Evolutionary conservation across 2,113 vertebrate genomes (phyloP).

Genomic region (Columba livia): DNA sequence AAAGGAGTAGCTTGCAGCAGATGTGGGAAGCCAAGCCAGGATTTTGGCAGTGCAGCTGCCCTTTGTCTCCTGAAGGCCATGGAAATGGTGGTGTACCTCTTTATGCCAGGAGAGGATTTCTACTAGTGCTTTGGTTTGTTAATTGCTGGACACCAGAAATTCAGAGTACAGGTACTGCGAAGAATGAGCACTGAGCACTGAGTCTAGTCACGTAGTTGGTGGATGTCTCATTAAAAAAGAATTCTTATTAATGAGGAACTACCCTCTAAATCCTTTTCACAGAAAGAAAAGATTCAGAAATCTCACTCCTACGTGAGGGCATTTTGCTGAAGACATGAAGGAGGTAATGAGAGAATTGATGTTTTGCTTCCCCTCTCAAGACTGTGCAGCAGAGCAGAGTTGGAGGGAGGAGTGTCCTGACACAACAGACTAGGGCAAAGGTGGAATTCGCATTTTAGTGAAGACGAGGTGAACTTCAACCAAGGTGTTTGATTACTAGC

Average conservation of each 20-base stretch:
- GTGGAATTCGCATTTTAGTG: background rate
- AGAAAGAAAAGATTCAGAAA: background rate
- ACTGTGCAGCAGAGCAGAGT: fast-evolving
- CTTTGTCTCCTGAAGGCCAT: background rate
- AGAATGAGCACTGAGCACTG: background rate
- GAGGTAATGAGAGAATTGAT: background rate
- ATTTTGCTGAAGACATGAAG: background rate
- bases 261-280: background rate
- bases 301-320: background rate
- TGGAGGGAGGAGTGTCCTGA: background rate
- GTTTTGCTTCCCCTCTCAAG: background rate
- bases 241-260: background rate
- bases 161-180: background rate
- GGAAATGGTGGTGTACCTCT: background rate
- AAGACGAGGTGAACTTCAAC: background rate
- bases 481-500: background rate
- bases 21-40: background rate
- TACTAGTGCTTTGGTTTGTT: background rate
- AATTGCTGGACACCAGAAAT: background rate
- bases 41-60: background rate
- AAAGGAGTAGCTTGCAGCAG: background rate
- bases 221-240: background rate
- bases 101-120: background rate
- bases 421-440: background rate
- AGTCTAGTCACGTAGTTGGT: background rate